These are phyloP conservation scores for Lasioglossum leucozonium DNA, from an alignment of 2,888 invertebrate species.

Conservation along the genomic window DNA sequence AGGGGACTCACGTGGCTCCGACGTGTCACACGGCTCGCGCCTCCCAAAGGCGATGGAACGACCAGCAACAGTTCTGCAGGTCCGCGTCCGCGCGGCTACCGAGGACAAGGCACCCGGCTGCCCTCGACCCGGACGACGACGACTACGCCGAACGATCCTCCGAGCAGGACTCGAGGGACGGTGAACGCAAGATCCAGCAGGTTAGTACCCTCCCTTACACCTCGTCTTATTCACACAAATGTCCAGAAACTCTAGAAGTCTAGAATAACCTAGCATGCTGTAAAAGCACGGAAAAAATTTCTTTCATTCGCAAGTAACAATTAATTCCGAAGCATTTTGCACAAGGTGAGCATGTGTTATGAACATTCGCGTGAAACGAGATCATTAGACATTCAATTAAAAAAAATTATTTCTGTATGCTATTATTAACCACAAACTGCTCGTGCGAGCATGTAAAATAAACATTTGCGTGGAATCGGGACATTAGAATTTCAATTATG, in stretches of 20 bases:
- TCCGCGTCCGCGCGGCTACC: conserved; percentile 94
- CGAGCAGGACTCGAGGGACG: conserved; percentile 86
- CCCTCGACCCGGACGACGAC: conserved; percentile 85
- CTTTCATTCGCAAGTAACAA: no score
- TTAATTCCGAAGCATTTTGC: no score
- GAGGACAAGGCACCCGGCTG: conserved; percentile 83
- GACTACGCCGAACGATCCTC: conserved; percentile 82
- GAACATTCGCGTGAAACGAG: neutral
- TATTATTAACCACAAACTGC: neutral
- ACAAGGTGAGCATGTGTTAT: no score
- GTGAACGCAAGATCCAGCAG: conserved; percentile 91
- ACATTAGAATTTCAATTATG: neutral
- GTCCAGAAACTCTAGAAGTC: neutral
- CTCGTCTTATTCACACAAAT: neutral
- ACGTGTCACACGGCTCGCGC: conserved; percentile 68
- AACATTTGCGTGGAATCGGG: neutral
- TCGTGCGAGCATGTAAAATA: neutral
- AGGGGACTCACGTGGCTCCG: conserved; percentile 57
- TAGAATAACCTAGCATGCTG: neutral
- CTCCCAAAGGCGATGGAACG: conserved; percentile 74
- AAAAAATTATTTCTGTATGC: neutral
- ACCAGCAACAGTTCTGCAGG: conserved; percentile 89
- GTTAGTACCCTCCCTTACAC: conserved; percentile 78
- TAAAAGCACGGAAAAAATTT: no score
- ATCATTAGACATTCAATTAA: neutral